These are phyloP conservation scores for Caerostris extrusa DNA, from an alignment of 1,140 invertebrate genomes.

Conservation along the genomic window DNA sequence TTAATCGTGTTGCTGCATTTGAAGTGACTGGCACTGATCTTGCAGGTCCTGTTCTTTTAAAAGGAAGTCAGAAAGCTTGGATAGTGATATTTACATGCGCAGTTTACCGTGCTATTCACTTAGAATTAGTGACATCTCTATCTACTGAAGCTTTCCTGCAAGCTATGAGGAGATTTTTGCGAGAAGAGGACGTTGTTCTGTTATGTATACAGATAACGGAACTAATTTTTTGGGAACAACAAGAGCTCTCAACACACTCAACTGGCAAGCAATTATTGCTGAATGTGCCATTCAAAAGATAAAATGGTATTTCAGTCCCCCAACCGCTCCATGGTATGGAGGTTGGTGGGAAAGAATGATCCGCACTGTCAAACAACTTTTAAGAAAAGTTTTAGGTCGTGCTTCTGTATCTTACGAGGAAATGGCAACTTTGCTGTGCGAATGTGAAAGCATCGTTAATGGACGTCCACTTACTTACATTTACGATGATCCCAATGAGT, in stretches of 20 bases:
- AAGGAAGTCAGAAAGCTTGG: constrained; percentile 51
- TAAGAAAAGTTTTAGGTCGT: constrained; percentile 21
- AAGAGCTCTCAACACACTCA: not conserved
- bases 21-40: constrained; percentile 56
- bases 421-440: not conserved
- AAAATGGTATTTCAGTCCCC: constrained; percentile 31
- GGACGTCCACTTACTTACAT: not conserved
- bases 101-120: constrained; percentile 75
- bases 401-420: constrained; percentile 20
- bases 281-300: constrained; percentile 1
- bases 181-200: constrained; percentile 79
- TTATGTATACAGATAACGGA: constrained; percentile 81
- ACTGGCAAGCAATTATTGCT: constrained; percentile 15
- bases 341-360: constrained; percentile 39
- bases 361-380: constrained; percentile 27
- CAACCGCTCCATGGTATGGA: constrained; percentile 31
- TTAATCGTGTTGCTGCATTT: constrained; percentile 30
- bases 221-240: constrained; percentile 81
- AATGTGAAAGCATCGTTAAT: constrained; percentile 33
- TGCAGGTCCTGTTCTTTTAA: constrained; percentile 50
- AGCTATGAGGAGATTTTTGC: constrained; percentile 81
- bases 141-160: constrained; percentile 81
- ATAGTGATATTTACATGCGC: constrained; percentile 49
- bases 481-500: not conserved
- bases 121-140: constrained; percentile 81